Base-by-base conservation (phyloP, 2,113 vertebrate species). In the Xenopus laevis region DNA sequence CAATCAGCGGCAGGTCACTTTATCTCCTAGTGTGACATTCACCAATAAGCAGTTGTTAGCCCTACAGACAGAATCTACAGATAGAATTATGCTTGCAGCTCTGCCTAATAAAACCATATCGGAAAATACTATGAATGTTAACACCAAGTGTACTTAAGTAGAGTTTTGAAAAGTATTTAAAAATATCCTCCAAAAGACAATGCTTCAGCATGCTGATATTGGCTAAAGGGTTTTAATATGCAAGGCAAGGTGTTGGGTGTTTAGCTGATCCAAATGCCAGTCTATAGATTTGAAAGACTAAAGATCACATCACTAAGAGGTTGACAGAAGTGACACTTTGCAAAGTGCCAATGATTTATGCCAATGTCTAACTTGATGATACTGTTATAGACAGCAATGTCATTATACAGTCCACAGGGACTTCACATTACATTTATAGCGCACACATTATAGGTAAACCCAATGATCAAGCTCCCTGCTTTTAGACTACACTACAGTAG, bases 281-380 rank as follows among this genome's bases (percentile, higher is more conserved):
- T 97, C 94, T 99, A 98, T 98, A 93, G 96, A 99, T 98, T 88
- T 91, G 90, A 93, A 94, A 92, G 94, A 95, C 93, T 97, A 98
- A 98, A 98, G 95, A 98, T 98, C 97, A 98, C 94, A 95, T 98
- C 96, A 95, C 93, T 79, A 82, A 91, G 91, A 94, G 85, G 91
- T 92, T 96, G 93, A 95, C 91, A 91, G 89, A 87, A 93, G 93
- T 98, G 97, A 99, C 95, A 95, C 90, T 92, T 91, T 83, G 90
- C 89, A 89, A 89, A 92, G 93, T 91, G 90, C 90, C 93, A 94
- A 95, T 95, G 95, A 97, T 95, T 94, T 94, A 94, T 96, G 95
- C 94, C 95, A 94, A 91, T 90, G 91, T 89, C 90, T 88, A 90
- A 80, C 83, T 90, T 93, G 95, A 95, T 91, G 89, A 90, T 88